phyloP scores from a whole-genome alignment of 2,113 vertebrate species.

The Anguilla rostrata region DNA sequence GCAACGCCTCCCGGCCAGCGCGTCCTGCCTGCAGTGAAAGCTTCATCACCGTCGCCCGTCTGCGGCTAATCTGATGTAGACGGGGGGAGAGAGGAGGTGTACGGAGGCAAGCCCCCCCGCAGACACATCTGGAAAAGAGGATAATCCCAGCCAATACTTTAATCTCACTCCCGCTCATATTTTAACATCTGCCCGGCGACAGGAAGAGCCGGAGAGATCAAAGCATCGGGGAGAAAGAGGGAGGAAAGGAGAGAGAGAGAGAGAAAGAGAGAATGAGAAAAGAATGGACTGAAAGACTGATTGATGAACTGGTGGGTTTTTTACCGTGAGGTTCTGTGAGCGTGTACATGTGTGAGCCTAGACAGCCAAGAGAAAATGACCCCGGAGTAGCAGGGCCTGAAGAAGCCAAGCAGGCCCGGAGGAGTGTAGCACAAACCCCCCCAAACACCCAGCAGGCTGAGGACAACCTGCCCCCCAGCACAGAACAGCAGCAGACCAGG shows the following conservation, averaged over 20 bases:
- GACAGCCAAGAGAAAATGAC: background rate
- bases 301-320: background rate
- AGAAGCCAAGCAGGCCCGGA: background rate
- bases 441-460: background rate
- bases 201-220: background rate
- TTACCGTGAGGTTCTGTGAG: no score
- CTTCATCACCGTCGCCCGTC: background rate
- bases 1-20: background rate
- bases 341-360: no score
- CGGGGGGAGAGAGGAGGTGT: background rate
- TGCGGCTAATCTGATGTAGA: background rate
- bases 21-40: background rate
- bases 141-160: background rate
- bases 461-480: background rate
- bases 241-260: background rate
- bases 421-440: no score
- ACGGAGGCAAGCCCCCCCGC: background rate
- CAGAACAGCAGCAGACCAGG: background rate
- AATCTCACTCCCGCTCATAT: background rate
- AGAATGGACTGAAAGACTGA: background rate
- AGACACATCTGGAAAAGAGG: background rate
- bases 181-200: background rate
- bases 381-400: background rate
- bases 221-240: background rate
- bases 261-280: background rate